phyloP scores from a whole-genome alignment of 1,140 invertebrate genomes.

The Rhagoletis pomonella region DNA sequence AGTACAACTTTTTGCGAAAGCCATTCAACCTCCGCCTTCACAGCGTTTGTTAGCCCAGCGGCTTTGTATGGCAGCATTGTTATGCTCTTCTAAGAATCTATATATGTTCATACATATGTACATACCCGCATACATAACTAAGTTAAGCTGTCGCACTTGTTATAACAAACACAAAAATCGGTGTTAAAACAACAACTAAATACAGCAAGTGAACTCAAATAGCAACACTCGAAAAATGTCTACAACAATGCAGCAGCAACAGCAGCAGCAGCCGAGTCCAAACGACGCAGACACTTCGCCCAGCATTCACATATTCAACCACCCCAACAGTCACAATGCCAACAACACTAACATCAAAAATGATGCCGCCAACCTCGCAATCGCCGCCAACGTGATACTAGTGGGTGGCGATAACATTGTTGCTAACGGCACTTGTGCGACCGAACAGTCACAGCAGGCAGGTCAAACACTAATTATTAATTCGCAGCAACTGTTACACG shows the following conservation, averaged over 20 bases:
- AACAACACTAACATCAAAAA: background rate
- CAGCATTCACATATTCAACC: background rate
- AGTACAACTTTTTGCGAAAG: background rate
- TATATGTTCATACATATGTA: background rate
- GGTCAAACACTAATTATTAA: constrained; percentile 7
- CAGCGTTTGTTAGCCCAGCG: background rate
- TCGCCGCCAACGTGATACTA: background rate
- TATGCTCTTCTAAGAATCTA: background rate
- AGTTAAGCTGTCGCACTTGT: background rate
- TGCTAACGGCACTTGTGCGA: background rate
- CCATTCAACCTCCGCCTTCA: background rate
- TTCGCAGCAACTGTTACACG: constrained; percentile 23
- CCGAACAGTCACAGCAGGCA: background rate
- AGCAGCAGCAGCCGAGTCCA: background rate
- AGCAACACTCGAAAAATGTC: constrained; percentile 32
- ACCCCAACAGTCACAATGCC: background rate
- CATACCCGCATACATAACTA: background rate
- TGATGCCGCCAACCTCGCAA: background rate
- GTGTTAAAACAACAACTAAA: background rate
- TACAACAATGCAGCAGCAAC: background rate
- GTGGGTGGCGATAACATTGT: background rate
- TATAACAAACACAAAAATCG: background rate
- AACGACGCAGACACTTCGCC: background rate
- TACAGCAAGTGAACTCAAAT: background rate
- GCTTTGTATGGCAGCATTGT: background rate